phyloP scores from a whole-genome alignment of 1,140 invertebrate species.

The Penaeus chinensis region DNA sequence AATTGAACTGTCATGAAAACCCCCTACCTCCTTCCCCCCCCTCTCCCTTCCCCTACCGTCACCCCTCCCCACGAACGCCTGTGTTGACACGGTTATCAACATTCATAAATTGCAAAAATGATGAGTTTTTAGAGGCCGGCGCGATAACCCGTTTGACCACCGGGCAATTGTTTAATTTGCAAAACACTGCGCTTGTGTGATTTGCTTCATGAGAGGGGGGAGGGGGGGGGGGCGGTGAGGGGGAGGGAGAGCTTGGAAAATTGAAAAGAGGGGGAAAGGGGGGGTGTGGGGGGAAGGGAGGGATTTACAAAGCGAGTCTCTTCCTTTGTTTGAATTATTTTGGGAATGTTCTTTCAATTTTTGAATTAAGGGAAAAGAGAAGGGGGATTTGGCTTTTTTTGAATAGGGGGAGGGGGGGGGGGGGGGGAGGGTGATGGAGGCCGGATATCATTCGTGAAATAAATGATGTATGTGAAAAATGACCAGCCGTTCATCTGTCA shows the following conservation, averaged over 20 bases:
- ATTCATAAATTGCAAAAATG: too few species aligned
- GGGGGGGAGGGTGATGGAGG: too few species aligned
- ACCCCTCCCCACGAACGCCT: not conserved
- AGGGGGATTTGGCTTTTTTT: too few species aligned
- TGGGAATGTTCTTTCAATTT: too few species aligned
- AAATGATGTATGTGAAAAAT: too few species aligned
- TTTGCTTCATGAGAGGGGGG: not conserved
- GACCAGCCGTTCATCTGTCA: too few species aligned
- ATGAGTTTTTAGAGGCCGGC: too few species aligned
- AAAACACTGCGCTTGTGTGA: not conserved
- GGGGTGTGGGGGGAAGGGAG: not conserved
- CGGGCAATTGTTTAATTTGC: not conserved
- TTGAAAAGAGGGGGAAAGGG: not conserved
- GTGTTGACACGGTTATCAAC: not conserved
- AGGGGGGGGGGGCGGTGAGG: not conserved
- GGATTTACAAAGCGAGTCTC: not conserved
- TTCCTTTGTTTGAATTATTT: too few species aligned
- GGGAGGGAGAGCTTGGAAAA: slow-evolving; percentile 3
- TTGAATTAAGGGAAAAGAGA: too few species aligned
- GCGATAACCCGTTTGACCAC: not conserved
- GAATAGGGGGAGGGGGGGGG: too few species aligned
- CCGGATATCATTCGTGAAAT: too few species aligned
- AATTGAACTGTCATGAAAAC: not conserved
- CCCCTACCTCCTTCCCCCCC: not conserved
- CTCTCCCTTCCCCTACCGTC: not conserved